Evolutionary conservation across 1,140 invertebrate species (phyloP).

Genomic region (Yoshiicerus persimilis): DNA sequence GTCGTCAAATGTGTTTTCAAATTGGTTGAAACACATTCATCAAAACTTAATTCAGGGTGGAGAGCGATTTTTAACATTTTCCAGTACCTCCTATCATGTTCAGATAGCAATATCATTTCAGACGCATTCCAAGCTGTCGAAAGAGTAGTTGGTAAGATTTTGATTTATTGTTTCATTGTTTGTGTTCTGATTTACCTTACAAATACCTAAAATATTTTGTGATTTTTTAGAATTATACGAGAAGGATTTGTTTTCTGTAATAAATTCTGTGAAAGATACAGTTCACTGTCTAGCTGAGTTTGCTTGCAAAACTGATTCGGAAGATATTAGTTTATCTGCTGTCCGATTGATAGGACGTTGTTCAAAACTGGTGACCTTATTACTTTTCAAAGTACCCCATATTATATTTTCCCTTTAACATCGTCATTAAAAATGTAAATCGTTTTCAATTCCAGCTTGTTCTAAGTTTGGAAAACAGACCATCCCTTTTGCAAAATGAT

Average conservation of each 20-base stretch:
- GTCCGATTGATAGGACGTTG: slow-evolving; percentile 94
- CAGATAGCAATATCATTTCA: slow-evolving; percentile 93
- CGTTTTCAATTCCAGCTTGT: background rate
- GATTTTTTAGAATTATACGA: slow-evolving; percentile 89
- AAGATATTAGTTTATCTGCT: slow-evolving; percentile 98
- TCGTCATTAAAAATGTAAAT: too few species aligned
- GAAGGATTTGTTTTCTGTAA: slow-evolving; percentile 90
- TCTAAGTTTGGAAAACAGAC: slow-evolving; percentile 59
- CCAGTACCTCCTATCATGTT: slow-evolving; percentile 92
- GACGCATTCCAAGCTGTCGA: slow-evolving; percentile 85
- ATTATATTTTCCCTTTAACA: too few species aligned
- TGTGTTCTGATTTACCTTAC: background rate
- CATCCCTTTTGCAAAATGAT: slow-evolving; percentile 74
- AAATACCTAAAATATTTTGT: slow-evolving; percentile 69
- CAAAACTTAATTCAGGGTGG: slow-evolving; percentile 98
- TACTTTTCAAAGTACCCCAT: too few species aligned
- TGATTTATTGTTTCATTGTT: background rate
- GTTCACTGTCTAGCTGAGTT: slow-evolving; percentile 99
- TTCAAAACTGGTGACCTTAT: slow-evolving; percentile 63
- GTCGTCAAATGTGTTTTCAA: slow-evolving; percentile 97
- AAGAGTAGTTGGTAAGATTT: background rate
- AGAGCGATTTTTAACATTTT: slow-evolving; percentile 99
- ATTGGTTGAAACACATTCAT: slow-evolving; percentile 97
- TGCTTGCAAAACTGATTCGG: slow-evolving; percentile 95
- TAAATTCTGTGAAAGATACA: slow-evolving; percentile 99